Evolutionary conservation across 2,797 vertebrate genomes (phyloP), one percentile per base, ranked within the genome.

Genomic region (Bradypus variegatus): DNA sequence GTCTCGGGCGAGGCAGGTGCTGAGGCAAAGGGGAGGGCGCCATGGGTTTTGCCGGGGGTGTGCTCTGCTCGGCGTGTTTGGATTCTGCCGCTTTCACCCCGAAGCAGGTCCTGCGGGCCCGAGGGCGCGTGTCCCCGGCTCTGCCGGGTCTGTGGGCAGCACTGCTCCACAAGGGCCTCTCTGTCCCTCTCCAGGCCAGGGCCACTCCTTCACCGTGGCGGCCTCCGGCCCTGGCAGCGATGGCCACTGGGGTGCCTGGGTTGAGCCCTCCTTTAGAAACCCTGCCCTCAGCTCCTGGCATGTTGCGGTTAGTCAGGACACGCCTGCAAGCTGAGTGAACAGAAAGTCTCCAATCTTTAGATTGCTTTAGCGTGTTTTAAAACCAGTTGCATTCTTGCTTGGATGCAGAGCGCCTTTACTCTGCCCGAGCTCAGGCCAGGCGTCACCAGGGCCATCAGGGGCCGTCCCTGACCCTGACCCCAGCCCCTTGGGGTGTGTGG

Each of bases 261-360:
- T 15, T 4, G 33, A 45, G 15, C 48, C 29, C 9, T 16, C 76
- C 75, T 85, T 73, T 19, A 18, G 75, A 67, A 58, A 41, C 5
- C 19, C 33, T 16, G 75, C 48, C 48, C 75, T 80, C 14, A 6
- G 31, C 65, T 78, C 45, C 80, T 36, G 36, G 6, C 33, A 33
- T 3, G 0, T 8, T 6, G 27, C 5, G 36, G 64, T 6, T 18
- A 2, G 15, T 38, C 70, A 36, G 18, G 6, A 7, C 29, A 38
- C 19, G 2, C 55, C n/a, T 27, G 65, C 75, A 27, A 67, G 31
- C 3, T 48, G 21, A 64, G 3, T 25, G 15, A 64, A 29, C 14
- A 33, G 31, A 8, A 41, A 58, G 27, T 14, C 81, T 33, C 76
- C 2, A 19, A 27, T 48, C 64, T 75, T 23, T 18, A 33, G 18